A percentile compares a stretch with the other conserved stretches of the same genome.
phyloP scores from a whole-genome alignment of 2,113 vertebrate genomes.

The Vulpes vulpes region DNA sequence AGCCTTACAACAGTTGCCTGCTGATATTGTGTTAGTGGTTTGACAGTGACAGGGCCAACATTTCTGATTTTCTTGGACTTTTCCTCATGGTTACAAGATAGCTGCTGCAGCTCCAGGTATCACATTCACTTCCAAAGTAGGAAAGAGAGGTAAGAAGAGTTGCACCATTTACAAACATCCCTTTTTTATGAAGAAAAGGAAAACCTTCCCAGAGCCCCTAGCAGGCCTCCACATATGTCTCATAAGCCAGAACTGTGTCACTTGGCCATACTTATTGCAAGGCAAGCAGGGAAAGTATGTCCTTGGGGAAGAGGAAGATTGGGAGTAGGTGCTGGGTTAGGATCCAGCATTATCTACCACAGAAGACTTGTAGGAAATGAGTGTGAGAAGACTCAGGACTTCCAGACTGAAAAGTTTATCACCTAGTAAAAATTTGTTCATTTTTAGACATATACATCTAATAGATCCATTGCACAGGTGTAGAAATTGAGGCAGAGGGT shows the following conservation, averaged over 20 bases:
- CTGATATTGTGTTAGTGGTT: not conserved
- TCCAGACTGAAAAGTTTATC: not conserved
- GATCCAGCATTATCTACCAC: not conserved
- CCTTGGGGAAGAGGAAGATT: not conserved
- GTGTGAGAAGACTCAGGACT: not conserved
- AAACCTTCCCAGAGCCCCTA: not conserved
- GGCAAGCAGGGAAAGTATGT: not conserved
- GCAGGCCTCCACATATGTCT: not conserved
- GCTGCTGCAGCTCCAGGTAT: not conserved
- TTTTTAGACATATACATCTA: not conserved
- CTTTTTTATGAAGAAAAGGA: slow-evolving; percentile 34
- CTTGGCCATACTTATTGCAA: not conserved
- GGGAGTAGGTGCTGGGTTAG: not conserved
- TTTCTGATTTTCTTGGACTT: not conserved
- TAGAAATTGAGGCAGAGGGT: not conserved
- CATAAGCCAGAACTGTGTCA: not conserved
- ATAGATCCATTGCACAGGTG: not conserved
- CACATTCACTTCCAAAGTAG: not conserved
- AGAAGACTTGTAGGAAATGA: not conserved
- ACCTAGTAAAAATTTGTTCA: not conserved
- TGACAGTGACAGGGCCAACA: not conserved
- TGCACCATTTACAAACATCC: not conserved
- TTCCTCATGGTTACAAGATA: not conserved
- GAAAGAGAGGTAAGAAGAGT: not conserved
- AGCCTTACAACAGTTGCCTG: not conserved